Base-by-base conservation (phyloP, 2,888 invertebrate species). In the Allolobophora icterica region DNA sequence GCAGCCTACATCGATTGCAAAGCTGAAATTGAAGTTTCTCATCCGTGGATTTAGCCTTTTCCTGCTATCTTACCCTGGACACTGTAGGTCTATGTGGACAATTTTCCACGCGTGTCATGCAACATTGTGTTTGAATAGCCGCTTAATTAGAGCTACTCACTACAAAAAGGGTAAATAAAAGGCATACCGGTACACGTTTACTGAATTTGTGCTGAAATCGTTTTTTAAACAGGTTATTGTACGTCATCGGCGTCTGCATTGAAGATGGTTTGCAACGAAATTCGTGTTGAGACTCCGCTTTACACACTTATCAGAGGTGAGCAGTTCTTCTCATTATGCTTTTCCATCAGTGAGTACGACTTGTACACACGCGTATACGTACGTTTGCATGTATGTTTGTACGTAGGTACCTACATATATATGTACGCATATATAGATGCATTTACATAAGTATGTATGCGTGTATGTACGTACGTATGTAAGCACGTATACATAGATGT, bases 261-360 rank as follows among this genome's bases (percentile, higher is more conserved):
- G 40, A 89, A 92, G 35, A 71, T 83, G 15, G 91, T 92, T 34
- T 92, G 92, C 84, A 87, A 30, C 35, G 91, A 92, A 84, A 92
- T 92, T 33, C 91, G 91, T 13, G 92, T 92, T 8, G 92, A 92
- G 58, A 84, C 92, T 1, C 91, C 92, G 33, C 91, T 92, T 33
- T 92, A 91, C 84, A 92, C 92, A 15, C 90, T 92, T 30, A 91
- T 92, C 58, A 92, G 92, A 92, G 92, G 92, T 92, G 35, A 84
- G 90, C 45, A 40, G 52, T 42, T 89, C 42, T 42, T 45, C 8
- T 38, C 30, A 38, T n/a, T 89, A 89, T 89, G 34, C 30, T 24
- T 34, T 35, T 34, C n/a, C n/a, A 30, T n/a, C 71, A 11, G 71
- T 71, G n/a, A n/a, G 71, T n/a, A 71, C 3, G 30, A n/a, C n/a